These are phyloP conservation scores for Microctonus brassicae DNA, from an alignment of 2,888 invertebrate species.

Conservation along the genomic window DNA sequence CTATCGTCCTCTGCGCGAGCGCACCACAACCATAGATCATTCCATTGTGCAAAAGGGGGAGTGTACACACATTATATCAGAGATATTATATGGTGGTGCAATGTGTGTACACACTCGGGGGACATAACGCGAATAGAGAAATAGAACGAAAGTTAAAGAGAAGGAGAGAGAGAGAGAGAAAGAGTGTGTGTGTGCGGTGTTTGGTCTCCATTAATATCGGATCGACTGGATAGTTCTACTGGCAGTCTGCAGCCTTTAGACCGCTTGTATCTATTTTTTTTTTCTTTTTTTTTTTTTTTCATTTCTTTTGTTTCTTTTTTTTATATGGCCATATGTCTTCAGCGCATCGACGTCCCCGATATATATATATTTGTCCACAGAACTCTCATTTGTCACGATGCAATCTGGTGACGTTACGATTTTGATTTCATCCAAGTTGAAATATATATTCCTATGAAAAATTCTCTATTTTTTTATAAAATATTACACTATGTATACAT, in stretches of 20 bases:
- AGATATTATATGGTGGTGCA: conserved; percentile 50
- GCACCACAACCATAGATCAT: conserved; percentile 55
- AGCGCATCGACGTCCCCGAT: conserved; percentile 44
- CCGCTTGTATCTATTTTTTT: conserved; percentile 49
- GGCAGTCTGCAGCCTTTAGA: conserved; percentile 46
- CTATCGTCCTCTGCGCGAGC: conserved; percentile 41
- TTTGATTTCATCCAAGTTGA: conserved; percentile 62
- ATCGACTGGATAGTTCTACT: conserved; percentile 59
- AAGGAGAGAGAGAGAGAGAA: not conserved
- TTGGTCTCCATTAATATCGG: conserved; percentile 70
- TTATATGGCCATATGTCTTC: conserved; percentile 69
- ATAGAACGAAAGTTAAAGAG: not conserved
- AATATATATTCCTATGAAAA: conserved; percentile 51
- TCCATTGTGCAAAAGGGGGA: conserved; percentile 59
- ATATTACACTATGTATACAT: too few species aligned
- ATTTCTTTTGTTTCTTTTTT: too few species aligned
- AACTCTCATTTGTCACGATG: conserved; percentile 66
- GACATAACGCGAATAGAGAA: conserved; percentile 44
- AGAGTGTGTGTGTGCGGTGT: conserved; percentile 64
- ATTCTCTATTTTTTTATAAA: too few species aligned
- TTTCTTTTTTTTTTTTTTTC: conserved; percentile 60
- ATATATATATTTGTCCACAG: too few species aligned
- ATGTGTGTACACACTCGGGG: conserved; percentile 59
- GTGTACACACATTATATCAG: conserved; percentile 60
- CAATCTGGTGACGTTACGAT: conserved; percentile 64